Base-by-base conservation (phyloP, 1,140 invertebrate genomes). In the Amphibalanus amphitrite region DNA sequence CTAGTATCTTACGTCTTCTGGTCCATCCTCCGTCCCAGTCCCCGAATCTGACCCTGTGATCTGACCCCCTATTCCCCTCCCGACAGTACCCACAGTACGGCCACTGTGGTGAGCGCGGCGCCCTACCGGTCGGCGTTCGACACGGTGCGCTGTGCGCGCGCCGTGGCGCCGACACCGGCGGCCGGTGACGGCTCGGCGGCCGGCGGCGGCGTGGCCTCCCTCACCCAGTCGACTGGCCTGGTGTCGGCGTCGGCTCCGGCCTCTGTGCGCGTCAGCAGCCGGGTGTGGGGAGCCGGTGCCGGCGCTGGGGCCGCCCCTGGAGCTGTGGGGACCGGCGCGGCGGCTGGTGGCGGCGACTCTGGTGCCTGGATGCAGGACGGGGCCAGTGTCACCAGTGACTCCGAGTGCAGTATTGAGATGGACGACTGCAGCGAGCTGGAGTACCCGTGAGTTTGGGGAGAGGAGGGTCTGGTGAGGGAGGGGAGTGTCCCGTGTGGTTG, bases 361-460 rank as follows among this genome's bases (percentile, higher is more conserved):
- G 47, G 47, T 1, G 47, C 47, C 6, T 59, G 47, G 47, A 59
- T 23, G 47, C 47, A 59, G 13, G 47, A 59, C 47, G 82, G 84
- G 76, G 85, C 84, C 15, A 80, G 80, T 4, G 83, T 82, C 26
- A 82, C 84, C 0, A 83, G 82, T 72, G 82, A 83, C 72, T 83
- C 80, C 26, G 84, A 85, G 73, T 80, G 80, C 69, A 82, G 82
- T 69, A 78, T 82, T 67, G 76, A 82, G 6, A 82, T 84, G 0
- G 86, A 89, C 71, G 84, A 47, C 29, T 25, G 20, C 25, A 67
- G 28, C 23, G 30, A 67, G 68, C 29, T 69, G 26, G 25, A 82
- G 38, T 88, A 89, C 77, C 86, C 87, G 85, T 88, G 79, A 84
- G 85, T 84, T 73, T 4, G 20, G 29, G 23, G 33, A 59, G 10